phyloP scores from a whole-genome alignment of 1,140 invertebrate species.

The Drosophila pandora region DNA sequence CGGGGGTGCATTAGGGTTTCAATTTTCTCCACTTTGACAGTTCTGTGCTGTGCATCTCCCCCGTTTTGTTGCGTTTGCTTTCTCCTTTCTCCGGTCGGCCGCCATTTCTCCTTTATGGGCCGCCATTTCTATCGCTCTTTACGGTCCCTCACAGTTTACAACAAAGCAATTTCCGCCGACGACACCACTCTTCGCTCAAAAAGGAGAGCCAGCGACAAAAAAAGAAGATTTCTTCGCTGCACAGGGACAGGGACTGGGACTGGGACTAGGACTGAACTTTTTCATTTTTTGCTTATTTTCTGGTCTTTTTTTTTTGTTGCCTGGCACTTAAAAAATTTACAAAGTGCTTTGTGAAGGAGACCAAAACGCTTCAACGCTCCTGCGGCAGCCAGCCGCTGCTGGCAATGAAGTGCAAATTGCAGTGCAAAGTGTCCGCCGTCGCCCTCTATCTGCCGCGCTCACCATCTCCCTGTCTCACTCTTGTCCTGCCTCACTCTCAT shows the following conservation, averaged over 20 bases:
- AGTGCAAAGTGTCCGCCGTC: slow-evolving; percentile 67
- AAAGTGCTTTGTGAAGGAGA: slow-evolving; percentile 74
- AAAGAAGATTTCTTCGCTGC: slow-evolving; percentile 7
- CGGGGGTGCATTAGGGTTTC: slow-evolving; percentile 7
- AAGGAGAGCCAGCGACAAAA: slow-evolving; percentile 11
- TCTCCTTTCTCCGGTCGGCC: slow-evolving; percentile 6
- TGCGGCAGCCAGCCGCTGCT: slow-evolving; percentile 27
- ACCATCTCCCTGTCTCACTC: background rate
- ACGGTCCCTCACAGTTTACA: slow-evolving; percentile 51
- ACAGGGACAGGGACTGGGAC: background rate
- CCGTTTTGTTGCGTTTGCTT: background rate
- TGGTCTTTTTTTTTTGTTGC: slow-evolving; percentile 40
- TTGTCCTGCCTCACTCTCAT: background rate
- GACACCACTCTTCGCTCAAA: slow-evolving; percentile 46
- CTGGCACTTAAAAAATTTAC: slow-evolving; percentile 80
- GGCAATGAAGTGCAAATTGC: slow-evolving; percentile 81
- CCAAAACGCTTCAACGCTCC: slow-evolving; percentile 63
- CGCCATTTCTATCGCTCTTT: slow-evolving; percentile 51
- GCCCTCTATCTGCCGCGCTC: background rate
- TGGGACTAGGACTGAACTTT: background rate
- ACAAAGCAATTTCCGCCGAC: slow-evolving; percentile 63
- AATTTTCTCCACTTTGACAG: slow-evolving; percentile 42
- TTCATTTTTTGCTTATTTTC: background rate
- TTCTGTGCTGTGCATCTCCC: slow-evolving; percentile 23
- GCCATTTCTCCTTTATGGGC: slow-evolving; percentile 50